Conservation (phyloP, 2,797 vertebrate species). For the Garrulus glandarius region DNA sequence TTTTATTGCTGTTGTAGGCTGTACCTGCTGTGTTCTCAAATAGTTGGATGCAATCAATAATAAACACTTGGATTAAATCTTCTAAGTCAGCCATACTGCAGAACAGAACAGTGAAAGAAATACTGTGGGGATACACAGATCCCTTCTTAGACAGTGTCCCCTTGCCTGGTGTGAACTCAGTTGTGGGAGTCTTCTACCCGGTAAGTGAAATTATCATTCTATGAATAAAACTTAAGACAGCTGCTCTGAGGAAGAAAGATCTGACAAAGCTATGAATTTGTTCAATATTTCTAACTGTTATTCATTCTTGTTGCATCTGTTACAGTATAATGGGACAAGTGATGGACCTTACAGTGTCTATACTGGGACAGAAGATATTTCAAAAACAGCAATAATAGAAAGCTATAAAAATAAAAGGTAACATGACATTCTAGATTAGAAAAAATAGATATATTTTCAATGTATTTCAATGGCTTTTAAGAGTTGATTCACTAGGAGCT, state of each 20-base stretch:
- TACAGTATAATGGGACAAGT: conserved; percentile 85
- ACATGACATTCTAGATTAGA: not conserved
- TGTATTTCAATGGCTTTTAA: not conserved
- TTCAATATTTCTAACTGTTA: not conserved
- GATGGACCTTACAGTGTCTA: conserved; percentile 86
- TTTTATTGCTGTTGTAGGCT: conserved; percentile 74
- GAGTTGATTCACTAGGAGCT: not conserved
- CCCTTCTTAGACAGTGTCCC: conserved; percentile 74
- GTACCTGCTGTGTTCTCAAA: conserved; percentile 66
- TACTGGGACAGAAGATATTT: conserved; percentile 83
- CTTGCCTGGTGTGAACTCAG: not conserved
- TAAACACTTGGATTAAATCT: conserved; percentile 70
- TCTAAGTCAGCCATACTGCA: conserved; percentile 85
- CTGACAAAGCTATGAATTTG: not conserved
- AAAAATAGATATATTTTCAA: not conserved
- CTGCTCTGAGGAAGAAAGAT: not conserved
- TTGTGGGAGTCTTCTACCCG: conserved; percentile 81
- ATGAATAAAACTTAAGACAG: not conserved
- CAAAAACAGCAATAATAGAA: conserved; percentile 83
- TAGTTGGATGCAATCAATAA: fast-evolving
- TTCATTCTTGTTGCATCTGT: conserved; percentile 10
- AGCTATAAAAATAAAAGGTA: conserved; percentile 81
- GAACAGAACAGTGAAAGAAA: conserved; percentile 81
- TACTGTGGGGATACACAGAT: conserved; percentile 92
- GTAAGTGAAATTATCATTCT: conserved; percentile 73